Conservation (phyloP, 2,888 invertebrate genomes). For the Ramazzottius varieornatus region DNA sequence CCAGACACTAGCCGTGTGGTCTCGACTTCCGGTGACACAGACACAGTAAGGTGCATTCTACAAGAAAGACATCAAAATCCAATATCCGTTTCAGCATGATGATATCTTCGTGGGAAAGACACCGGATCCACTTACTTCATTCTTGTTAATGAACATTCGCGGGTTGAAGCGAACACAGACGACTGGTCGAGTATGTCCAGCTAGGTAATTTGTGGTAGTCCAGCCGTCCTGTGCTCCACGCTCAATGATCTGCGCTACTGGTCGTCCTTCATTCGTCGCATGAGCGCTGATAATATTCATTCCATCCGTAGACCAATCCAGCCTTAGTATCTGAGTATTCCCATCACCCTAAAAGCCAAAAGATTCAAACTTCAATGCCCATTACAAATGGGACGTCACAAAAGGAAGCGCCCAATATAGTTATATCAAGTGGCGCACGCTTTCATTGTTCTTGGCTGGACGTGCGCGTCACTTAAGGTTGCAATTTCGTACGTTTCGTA, state of each 20-base stretch:
- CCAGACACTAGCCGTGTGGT: constrained; percentile 83
- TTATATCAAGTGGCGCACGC: too few species aligned
- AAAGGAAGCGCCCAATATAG: too few species aligned
- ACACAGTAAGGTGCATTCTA: constrained; percentile 24
- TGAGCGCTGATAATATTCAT: constrained; percentile 87
- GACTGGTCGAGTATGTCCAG: constrained; percentile 86
- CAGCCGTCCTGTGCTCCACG: constrained; percentile 43
- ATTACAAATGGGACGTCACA: too few species aligned
- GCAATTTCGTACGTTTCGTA: too few species aligned
- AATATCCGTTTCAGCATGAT: background rate
- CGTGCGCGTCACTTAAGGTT: too few species aligned
- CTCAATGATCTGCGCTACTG: constrained; percentile 74
- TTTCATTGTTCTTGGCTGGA: too few species aligned
- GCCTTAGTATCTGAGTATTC: constrained; percentile 67
- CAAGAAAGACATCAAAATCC: constrained; percentile 7
- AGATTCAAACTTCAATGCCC: constrained; percentile 1
- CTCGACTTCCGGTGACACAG: constrained; percentile 74
- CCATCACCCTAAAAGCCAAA: constrained; percentile 30
- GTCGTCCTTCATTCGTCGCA: constrained; percentile 92
- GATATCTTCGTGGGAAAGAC: background rate
- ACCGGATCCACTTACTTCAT: background rate
- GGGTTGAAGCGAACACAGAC: constrained; percentile 77
- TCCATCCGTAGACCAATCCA: constrained; percentile 92
- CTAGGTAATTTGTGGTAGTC: constrained; percentile 82
- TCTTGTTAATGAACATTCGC: constrained; percentile 38